These are phyloP conservation scores for Drosophila albomicans DNA, from an alignment of 1,140 invertebrate species.

Conservation along the genomic window DNA sequence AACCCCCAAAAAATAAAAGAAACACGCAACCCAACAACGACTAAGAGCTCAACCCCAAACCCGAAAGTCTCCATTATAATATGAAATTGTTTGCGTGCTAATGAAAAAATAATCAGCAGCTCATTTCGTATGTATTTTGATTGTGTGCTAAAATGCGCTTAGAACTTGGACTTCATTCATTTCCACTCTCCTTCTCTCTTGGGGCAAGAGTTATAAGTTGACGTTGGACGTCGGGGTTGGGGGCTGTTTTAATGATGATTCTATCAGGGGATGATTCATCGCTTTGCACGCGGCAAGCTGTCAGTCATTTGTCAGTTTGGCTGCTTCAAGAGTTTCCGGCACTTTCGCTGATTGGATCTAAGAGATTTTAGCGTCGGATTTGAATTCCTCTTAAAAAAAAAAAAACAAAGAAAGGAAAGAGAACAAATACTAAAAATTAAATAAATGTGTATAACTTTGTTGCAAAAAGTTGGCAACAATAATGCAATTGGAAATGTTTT, in stretches of 20 bases:
- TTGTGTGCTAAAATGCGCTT: slow-evolving; percentile 67
- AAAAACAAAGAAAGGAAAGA: not conserved
- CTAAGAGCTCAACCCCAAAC: not conserved
- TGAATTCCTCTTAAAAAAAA: not conserved
- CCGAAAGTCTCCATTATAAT: slow-evolving; percentile 11
- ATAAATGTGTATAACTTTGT: slow-evolving; percentile 10
- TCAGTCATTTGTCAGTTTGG: slow-evolving; percentile 69
- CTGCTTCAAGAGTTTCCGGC: slow-evolving; percentile 19
- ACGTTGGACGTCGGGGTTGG: not conserved
- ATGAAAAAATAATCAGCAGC: slow-evolving; percentile 81
- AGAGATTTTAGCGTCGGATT: not conserved
- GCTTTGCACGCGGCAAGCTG: slow-evolving; percentile 6
- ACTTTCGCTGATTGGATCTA: slow-evolving; percentile 44
- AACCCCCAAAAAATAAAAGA: not conserved
- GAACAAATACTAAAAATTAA: slow-evolving; percentile 41
- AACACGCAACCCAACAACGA: not conserved
- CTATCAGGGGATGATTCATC: slow-evolving; percentile 61
- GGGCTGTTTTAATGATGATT: slow-evolving; percentile 41
- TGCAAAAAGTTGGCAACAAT: slow-evolving; percentile 52
- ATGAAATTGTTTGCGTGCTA: slow-evolving; percentile 60
- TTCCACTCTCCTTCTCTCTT: too few relatives aligned
- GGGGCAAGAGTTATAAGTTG: not conserved
- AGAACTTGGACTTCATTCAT: not conserved
- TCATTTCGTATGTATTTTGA: slow-evolving; percentile 80
- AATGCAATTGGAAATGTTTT: slow-evolving; percentile 71